These are phyloP conservation scores for Vidua macroura DNA, from an alignment of 2,113 vertebrate genomes.

Conservation along the genomic window DNA sequence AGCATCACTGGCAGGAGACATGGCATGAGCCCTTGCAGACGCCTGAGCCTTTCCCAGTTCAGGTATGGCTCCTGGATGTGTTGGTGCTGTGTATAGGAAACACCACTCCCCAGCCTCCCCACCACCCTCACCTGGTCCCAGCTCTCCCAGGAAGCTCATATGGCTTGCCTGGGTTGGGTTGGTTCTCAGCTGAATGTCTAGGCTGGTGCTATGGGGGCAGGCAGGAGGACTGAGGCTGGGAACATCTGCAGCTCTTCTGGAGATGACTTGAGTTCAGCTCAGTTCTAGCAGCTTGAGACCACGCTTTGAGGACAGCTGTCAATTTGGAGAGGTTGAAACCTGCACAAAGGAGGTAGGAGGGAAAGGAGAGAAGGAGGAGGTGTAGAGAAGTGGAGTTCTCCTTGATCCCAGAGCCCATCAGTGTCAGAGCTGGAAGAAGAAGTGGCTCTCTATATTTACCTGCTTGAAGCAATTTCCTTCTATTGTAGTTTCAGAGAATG, in stretches of 20 bases:
- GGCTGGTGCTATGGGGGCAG: not conserved
- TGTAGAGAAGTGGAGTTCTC: not conserved
- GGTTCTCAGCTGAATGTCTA: not conserved
- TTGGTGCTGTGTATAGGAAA: not conserved
- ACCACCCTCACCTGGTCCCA: not conserved
- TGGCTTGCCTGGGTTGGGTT: not conserved
- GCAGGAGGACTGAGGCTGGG: not conserved
- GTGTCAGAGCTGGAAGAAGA: not conserved
- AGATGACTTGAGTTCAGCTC: not conserved
- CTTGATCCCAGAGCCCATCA: not conserved
- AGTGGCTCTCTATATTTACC: not conserved
- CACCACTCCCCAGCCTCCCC: not conserved
- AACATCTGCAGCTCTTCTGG: not conserved
- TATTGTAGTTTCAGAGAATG: not conserved
- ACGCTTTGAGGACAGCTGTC: not conserved
- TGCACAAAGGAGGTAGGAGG: not conserved
- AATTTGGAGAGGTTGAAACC: not conserved
- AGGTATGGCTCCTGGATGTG: rapidly evolving
- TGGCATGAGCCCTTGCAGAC: not conserved
- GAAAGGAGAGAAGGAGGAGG: not conserved
- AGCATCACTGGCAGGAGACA: not conserved
- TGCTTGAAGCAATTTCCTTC: not conserved
- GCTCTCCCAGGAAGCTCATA: not conserved
- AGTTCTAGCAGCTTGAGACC: not conserved
- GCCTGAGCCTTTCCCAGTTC: not conserved